Evolutionary conservation across 2,113 vertebrate species (phyloP), one percentile per base, ranked within the genome.

Genomic region (Hippocampus barbouri): DNA sequence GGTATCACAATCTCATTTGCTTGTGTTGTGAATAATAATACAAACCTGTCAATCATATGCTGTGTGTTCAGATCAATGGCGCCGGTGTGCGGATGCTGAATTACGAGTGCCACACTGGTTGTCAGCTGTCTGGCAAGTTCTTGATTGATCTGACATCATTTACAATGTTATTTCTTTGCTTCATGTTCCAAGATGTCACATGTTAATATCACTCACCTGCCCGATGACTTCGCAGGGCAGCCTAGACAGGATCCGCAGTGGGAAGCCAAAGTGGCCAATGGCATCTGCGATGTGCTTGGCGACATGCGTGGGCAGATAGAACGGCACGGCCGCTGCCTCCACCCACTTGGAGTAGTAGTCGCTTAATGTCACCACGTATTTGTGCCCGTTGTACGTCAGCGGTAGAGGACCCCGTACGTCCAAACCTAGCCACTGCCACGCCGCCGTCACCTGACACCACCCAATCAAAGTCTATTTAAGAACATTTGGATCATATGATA

Each of bases 331-430:
- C 14, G 85, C 73, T 0, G 90, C 88, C 49, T 92, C 91, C 62
- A 92, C 85, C 91, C 91, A 92, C 71, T 88, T 88, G 23, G 91
- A 90, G 83, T 64, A 87, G 30, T 76, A 89, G 75, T 92, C 91
- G 0, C 79, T 85, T 34, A 92, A 34, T 0, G 85, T 86, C 30
- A 92, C 27, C 20, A 92, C 45, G 78, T 90, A 90, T 47, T 72
- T 83, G 83, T 88, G 79, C n/a, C 79, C 84, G 2, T 80, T 89
- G 11, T 40, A 61, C 0, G 88, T 91, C 23, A 67, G 54, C 1
- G 85, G 87, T 43, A 92, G 72, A 1, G 88, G 88, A 4, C 91
- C 91, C 8, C 89, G 79, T 43, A 92, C 71, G 21, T 92, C 91
- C 80, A 92, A 75, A 12, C 83, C 86, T 0, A 92, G 84, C 91